phyloP scores from a whole-genome alignment of 2,113 vertebrate species.

The Calyptomena viridis region DNA sequence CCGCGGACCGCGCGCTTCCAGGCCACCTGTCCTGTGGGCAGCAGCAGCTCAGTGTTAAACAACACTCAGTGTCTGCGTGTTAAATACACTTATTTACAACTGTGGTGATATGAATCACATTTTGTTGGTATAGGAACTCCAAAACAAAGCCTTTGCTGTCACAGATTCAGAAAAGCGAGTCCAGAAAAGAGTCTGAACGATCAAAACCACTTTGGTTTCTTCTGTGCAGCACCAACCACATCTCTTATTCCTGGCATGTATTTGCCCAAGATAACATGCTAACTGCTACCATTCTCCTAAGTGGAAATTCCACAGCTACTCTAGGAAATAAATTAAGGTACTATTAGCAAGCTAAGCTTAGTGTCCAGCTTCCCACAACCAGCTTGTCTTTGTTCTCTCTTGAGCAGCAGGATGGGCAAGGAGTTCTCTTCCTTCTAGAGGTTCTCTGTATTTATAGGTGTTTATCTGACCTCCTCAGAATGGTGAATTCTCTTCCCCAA shows the following conservation, averaged over 20 bases:
- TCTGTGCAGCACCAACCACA: background rate
- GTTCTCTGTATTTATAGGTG: background rate
- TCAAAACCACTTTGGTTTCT: background rate
- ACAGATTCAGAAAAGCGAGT: background rate
- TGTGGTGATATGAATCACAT: rapidly evolving
- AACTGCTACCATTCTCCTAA: background rate
- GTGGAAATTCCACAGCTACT: background rate
- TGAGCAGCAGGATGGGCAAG: background rate
- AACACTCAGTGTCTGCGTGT: rapidly evolving
- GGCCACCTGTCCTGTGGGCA: slow-evolving; percentile 74
- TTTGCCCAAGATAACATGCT: background rate
- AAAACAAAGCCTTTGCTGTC: background rate
- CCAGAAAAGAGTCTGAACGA: background rate
- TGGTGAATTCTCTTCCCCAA: background rate
- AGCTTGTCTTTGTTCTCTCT: background rate
- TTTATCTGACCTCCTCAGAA: background rate
- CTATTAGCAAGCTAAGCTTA: background rate
- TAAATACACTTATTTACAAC: background rate
- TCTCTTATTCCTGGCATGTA: background rate
- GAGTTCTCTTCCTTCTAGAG: background rate
- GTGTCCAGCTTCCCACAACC: background rate
- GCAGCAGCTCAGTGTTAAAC: too few species aligned
- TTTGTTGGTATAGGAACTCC: background rate
- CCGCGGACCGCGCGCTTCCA: slow-evolving; percentile 82
- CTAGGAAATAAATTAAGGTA: background rate